Percentiles rank a stretch among this genome's conserved stretches.
Conservation (phyloP, 2,797 vertebrate species). For the Steatocranus sp. region DNA sequence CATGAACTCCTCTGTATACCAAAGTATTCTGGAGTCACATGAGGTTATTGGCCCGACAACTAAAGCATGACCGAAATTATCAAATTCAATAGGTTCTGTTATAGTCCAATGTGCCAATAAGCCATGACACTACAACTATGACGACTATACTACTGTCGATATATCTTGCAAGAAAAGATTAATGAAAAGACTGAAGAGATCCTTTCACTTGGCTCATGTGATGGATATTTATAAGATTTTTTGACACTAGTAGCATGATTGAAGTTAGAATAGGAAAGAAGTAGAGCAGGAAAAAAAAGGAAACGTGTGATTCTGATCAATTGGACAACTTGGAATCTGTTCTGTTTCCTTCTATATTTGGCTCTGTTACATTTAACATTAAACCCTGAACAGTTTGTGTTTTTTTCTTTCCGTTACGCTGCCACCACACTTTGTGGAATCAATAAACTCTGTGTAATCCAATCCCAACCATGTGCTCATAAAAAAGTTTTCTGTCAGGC, state of each 20-base stretch:
- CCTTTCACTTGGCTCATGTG: not conserved
- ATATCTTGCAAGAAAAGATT: not conserved
- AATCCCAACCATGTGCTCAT: not conserved
- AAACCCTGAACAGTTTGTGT: not conserved
- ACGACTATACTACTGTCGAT: not conserved
- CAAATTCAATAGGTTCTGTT: not conserved
- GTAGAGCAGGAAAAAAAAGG: not conserved
- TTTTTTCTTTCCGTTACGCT: not conserved
- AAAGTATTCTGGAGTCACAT: fast-evolving
- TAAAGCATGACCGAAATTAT: fast-evolving
- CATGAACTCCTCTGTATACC: not conserved
- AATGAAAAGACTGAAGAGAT: not conserved
- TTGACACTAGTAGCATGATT: not conserved
- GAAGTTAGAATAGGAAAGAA: not conserved
- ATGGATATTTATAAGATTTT: not conserved
- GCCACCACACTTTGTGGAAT: not conserved
- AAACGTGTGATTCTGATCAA: not conserved
- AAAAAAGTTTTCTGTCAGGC: not conserved
- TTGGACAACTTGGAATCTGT: not conserved
- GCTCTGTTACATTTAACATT: not conserved
- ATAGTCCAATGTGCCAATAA: not conserved
- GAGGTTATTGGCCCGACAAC: not conserved
- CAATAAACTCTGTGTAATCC: not conserved
- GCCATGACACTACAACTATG: not conserved
- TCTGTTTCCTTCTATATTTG: not conserved